phyloP scores from a whole-genome alignment of 2,113 vertebrate genomes.

The Microcebus tavaratra region DNA sequence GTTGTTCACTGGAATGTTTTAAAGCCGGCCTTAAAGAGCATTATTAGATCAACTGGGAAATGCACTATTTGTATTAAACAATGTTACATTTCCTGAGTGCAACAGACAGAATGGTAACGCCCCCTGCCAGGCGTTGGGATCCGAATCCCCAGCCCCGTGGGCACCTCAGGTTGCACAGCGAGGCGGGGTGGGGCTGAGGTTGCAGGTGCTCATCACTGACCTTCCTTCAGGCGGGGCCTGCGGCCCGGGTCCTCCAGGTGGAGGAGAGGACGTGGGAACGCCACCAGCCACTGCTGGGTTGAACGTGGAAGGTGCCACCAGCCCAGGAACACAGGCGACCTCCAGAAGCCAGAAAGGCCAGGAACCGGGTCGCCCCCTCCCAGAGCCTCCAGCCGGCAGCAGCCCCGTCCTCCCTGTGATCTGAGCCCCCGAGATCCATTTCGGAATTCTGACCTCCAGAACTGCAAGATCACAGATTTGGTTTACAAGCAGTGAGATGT shows the following conservation, averaged over 20 bases:
- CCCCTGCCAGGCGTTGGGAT: neutral
- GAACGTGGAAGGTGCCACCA: rapidly evolving
- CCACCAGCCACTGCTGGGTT: neutral
- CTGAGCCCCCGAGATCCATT: neutral
- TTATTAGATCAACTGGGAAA: neutral
- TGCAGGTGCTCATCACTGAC: neutral
- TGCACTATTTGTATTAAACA: neutral
- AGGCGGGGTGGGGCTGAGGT: neutral
- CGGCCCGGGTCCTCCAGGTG: neutral
- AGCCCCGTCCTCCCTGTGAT: neutral
- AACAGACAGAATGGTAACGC: neutral
- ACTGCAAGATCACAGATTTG: neutral
- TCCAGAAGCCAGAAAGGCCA: neutral
- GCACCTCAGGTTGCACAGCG: no score
- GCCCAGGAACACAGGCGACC: neutral
- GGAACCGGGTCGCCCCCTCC: no score
- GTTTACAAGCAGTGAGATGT: neutral
- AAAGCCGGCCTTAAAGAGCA: neutral
- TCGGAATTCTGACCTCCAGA: neutral
- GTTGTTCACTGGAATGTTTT: neutral
- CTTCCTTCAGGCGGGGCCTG: neutral
- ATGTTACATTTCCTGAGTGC: neutral
- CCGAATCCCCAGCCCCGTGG: neutral
- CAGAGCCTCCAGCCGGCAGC: neutral
- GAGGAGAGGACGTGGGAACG: rapidly evolving